Evolutionary conservation across 1,140 invertebrate species (phyloP).

Genomic region (Trichogramma pretiosum): DNA sequence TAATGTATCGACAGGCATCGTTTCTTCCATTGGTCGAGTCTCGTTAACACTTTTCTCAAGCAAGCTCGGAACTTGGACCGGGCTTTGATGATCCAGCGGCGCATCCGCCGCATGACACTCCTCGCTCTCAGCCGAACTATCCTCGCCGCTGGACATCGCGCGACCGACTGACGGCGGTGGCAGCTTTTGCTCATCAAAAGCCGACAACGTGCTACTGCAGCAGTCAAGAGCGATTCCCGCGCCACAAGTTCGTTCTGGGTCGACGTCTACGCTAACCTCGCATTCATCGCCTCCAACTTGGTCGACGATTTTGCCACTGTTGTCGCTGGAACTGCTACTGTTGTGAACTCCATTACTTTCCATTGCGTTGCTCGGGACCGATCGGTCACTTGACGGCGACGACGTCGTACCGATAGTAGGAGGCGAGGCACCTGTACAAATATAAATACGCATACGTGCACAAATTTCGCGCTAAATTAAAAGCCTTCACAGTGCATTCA

Average conservation of each 20-base stretch:
- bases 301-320: slow-evolving; percentile 6
- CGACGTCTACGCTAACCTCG: slow-evolving; percentile 15
- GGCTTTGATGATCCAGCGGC: background rate
- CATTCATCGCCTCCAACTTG: background rate
- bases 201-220: too few species aligned
- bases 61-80: background rate
- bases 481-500: too few species aligned
- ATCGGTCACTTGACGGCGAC: too few species aligned
- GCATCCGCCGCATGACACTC: slow-evolving; percentile 14
- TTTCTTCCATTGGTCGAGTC: background rate
- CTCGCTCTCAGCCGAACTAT: slow-evolving; percentile 29
- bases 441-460: too few species aligned
- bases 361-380: too few species aligned
- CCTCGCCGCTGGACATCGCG: slow-evolving; percentile 39
- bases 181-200: too few species aligned
- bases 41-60: background rate
- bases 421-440: too few species aligned
- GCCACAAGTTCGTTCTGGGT: slow-evolving; percentile 13
- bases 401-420: too few species aligned
- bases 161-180: slow-evolving; percentile 30
- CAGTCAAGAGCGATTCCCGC: too few species aligned
- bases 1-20: too few species aligned
- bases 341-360: too few species aligned
- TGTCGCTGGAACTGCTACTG: background rate
- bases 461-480: too few species aligned